These are phyloP conservation scores for Arvicanthis niloticus DNA, from an alignment of 2,113 vertebrate genomes.

Conservation along the genomic window DNA sequence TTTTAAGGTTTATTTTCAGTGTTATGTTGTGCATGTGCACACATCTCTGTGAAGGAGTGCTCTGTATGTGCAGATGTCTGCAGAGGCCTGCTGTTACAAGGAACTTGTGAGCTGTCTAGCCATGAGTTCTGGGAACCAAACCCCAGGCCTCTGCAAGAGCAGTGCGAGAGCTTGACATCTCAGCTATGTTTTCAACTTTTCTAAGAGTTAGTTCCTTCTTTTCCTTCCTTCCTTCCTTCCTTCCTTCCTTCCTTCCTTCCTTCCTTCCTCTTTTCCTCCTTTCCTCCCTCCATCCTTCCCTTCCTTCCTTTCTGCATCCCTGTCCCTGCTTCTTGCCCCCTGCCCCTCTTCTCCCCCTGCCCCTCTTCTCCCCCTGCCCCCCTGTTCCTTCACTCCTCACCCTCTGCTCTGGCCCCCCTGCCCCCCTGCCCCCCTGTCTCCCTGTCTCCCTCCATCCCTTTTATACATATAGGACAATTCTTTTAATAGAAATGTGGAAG, in stretches of 20 bases:
- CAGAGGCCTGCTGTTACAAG: background rate
- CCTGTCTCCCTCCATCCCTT: background rate
- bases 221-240: background rate
- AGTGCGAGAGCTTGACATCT: background rate
- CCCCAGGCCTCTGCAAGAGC: background rate
- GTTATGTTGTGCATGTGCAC: background rate
- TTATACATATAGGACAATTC: background rate
- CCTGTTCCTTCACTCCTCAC: accelerated
- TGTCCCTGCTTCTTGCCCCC: background rate
- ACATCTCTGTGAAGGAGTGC: background rate
- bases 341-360: accelerated
- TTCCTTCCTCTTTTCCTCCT: too few relatives aligned
- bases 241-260: background rate
- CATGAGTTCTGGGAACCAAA: background rate
- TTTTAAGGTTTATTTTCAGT: background rate
- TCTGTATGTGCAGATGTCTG: background rate
- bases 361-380: too few relatives aligned
- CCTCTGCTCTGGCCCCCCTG: accelerated
- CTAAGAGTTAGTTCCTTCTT: background rate
- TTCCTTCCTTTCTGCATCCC: background rate
- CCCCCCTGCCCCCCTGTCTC: too few relatives aligned
- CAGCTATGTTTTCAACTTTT: background rate
- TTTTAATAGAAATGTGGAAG: background rate
- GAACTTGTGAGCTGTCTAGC: background rate
- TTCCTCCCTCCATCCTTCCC: accelerated